phyloP scores from a whole-genome alignment of 2,888 invertebrate species.

The Phyllotreta cruciferae region DNA sequence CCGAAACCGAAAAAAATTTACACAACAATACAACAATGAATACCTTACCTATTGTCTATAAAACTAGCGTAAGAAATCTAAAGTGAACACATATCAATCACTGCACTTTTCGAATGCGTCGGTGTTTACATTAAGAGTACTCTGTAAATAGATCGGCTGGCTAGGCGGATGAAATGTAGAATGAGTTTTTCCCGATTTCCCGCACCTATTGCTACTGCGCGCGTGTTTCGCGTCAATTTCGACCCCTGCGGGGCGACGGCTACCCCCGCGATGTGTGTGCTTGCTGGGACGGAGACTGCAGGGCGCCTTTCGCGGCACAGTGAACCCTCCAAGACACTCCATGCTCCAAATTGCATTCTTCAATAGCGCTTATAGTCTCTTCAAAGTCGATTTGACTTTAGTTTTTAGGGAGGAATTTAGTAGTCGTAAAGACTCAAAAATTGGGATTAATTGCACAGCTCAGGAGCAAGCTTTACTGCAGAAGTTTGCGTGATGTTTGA shows the following conservation, averaged over 20 bases:
- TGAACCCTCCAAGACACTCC: too few species aligned
- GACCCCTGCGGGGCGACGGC: conserved; percentile 19
- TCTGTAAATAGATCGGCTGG: conserved; percentile 22
- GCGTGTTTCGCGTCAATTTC: conserved; percentile 17
- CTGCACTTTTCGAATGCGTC: neutral
- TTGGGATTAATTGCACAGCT: too few species aligned
- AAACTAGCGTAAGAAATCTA: conserved; percentile 4
- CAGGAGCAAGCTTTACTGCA: too few species aligned
- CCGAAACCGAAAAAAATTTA: conserved; percentile 2
- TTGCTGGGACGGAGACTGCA: conserved; percentile 12
- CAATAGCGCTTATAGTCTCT: too few species aligned
- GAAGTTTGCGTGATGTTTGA: too few species aligned
- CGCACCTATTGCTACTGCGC: conserved; percentile 21
- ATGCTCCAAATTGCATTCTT: too few species aligned
- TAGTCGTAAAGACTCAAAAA: too few species aligned
- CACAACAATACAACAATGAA: neutral
- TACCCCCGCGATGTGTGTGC: conserved; percentile 10
- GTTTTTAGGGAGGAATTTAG: too few species aligned
- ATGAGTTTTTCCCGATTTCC: conserved; percentile 28
- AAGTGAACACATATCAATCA: neutral
- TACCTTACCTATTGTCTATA: conserved; percentile 19
- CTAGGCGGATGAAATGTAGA: conserved; percentile 20
- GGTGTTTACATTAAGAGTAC: conserved; percentile 18
- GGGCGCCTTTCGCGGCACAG: neutral
- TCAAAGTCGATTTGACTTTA: too few species aligned